These are phyloP conservation scores for Chymomyza caudatula DNA, from an alignment of 2,888 invertebrate genomes.

Conservation along the genomic window DNA sequence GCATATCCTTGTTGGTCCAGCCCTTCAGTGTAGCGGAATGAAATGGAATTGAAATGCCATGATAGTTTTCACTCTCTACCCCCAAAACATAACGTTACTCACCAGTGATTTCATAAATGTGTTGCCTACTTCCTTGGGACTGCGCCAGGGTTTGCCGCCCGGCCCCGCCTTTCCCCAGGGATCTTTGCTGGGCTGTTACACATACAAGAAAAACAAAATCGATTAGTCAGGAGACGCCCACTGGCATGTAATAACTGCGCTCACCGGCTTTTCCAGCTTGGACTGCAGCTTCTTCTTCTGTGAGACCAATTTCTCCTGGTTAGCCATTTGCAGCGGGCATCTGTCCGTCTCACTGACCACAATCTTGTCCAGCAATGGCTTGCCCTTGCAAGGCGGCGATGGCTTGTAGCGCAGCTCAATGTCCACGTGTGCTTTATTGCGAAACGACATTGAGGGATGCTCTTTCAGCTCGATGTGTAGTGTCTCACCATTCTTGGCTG, in stretches of 20 bases:
- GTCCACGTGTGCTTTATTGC: conserved; percentile 82
- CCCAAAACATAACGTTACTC: too few relatives aligned
- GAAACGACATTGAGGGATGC: conserved; percentile 84
- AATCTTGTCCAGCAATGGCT: conserved; percentile 81
- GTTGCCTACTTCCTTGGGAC: conserved; percentile 84
- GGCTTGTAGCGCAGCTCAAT: conserved; percentile 85
- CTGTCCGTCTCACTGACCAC: conserved; percentile 73
- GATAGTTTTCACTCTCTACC: too few relatives aligned
- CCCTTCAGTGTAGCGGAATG: conserved; percentile 61
- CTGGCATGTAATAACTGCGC: conserved; percentile 26
- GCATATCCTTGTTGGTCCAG: conserved; percentile 78
- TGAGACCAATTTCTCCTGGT: conserved; percentile 34
- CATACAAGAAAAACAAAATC: not conserved
- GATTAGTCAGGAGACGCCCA: conserved; percentile 39
- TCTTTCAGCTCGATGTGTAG: conserved; percentile 78
- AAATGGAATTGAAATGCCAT: too few relatives aligned
- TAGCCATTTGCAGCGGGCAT: conserved; percentile 44
- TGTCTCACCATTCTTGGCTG: conserved; percentile 70
- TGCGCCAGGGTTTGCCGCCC: conserved; percentile 86
- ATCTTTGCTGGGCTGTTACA: conserved; percentile 63
- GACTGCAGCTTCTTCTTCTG: conserved; percentile 60
- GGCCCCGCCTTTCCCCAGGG: conserved; percentile 77
- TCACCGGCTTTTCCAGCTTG: conserved; percentile 74
- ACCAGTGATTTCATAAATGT: conserved; percentile 90
- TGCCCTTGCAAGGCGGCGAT: conserved; percentile 77